Conservation (phyloP, 2,888 invertebrate genomes). For the Pollenia angustigena region DNA sequence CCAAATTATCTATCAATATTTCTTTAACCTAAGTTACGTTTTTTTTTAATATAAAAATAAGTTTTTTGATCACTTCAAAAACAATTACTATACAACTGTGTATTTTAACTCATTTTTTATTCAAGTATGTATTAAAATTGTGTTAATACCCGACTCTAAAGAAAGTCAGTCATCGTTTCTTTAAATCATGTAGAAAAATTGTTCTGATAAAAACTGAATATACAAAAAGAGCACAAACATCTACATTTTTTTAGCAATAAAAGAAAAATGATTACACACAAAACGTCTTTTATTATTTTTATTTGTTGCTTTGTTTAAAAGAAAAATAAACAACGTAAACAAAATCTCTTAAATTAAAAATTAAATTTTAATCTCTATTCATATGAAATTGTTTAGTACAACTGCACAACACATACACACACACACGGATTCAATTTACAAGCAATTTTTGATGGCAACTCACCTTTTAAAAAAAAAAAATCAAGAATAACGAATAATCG, state of each 20-base stretch:
- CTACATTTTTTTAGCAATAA: conserved; percentile 16
- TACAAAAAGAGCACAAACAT: conserved; percentile 49
- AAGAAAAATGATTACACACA: conserved; percentile 61
- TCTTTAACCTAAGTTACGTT: too few relatives aligned
- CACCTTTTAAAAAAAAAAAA: conserved; percentile 53
- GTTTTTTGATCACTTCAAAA: too few relatives aligned
- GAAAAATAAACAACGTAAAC: conserved; percentile 79
- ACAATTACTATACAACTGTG: too few relatives aligned
- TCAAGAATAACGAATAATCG: background rate
- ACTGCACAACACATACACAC: conserved; percentile 3
- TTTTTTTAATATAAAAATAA: too few relatives aligned
- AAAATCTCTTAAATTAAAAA: conserved; percentile 82
- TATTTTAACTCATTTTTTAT: too few relatives aligned
- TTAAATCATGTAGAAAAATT: conserved; percentile 1
- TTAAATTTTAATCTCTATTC: conserved; percentile 82
- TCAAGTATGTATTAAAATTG: too few relatives aligned
- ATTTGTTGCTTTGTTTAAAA: conserved; percentile 69
- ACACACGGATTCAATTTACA: conserved; percentile 33
- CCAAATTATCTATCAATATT: too few relatives aligned
- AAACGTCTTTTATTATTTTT: conserved; percentile 66
- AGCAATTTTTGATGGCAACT: conserved; percentile 21
- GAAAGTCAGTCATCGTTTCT: background rate
- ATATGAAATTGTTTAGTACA: conserved; percentile 63
- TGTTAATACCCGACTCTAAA: too few relatives aligned
- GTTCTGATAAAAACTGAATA: conserved; percentile 21